Conservation (phyloP, 2,888 invertebrate species). For the Habroteleia sp. region DNA sequence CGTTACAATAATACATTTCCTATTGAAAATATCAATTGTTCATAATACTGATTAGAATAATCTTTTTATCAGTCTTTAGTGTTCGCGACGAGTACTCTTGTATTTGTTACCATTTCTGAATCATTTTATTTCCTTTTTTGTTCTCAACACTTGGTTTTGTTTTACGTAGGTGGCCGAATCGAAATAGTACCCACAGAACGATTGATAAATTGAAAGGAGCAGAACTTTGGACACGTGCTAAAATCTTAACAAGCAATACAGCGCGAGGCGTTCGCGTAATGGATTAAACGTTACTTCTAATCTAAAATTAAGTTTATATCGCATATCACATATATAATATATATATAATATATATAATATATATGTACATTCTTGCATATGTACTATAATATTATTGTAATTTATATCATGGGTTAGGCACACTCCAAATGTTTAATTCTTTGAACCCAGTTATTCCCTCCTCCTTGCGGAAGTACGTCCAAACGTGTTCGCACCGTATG, state of each 20-base stretch:
- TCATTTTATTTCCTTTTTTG: constrained; percentile 7
- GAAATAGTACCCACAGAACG: constrained; percentile 62
- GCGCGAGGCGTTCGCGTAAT: constrained; percentile 66
- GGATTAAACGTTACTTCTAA: constrained; percentile 64
- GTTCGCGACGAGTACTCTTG: constrained; percentile 59
- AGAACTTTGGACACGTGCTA: constrained; percentile 74
- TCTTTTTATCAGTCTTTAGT: constrained; percentile 74
- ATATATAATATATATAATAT: constrained; percentile 44
- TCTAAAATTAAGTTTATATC: constrained; percentile 61
- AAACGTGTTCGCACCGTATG: neutral
- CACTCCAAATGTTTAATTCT: constrained; percentile 67
- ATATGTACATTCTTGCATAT: constrained; percentile 34
- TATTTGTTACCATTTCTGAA: constrained; percentile 48
- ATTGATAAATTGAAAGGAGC: constrained; percentile 69
- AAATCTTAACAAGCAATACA: constrained; percentile 65
- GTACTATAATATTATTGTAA: constrained; percentile 36
- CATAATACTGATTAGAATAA: constrained; percentile 77
- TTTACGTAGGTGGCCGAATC: constrained; percentile 56
- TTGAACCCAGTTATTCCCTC: constrained; percentile 43
- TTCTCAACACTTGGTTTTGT: constrained; percentile 28
- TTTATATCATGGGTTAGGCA: constrained; percentile 70
- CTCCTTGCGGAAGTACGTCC: constrained; percentile 34
- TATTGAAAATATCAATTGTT: constrained; percentile 75
- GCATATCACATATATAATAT: constrained; percentile 62
- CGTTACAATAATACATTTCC: constrained; percentile 65